Conservation (phyloP, 2,888 invertebrate genomes). For the Pollenia angustigena region DNA sequence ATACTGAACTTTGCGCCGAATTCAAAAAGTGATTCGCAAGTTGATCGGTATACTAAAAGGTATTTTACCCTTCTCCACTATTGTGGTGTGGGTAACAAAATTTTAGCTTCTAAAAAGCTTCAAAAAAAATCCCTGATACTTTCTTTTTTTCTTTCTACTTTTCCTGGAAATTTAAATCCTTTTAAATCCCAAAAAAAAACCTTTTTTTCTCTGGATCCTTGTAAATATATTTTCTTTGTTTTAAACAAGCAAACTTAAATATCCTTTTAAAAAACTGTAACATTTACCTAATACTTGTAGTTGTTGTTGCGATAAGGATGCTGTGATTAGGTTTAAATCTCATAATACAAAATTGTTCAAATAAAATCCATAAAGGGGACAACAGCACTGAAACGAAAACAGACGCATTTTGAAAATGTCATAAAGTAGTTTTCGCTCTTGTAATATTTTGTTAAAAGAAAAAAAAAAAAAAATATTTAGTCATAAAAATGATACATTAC, state of each 20-base stretch:
- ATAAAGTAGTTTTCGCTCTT: slow-evolving; percentile 16
- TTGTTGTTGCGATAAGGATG: not conserved
- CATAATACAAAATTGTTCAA: not conserved
- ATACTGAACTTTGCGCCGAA: too few species aligned
- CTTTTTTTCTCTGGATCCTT: not conserved
- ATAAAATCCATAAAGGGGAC: not conserved
- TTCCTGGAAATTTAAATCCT: too few species aligned
- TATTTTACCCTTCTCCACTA: too few species aligned
- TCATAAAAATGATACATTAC: slow-evolving; percentile 31
- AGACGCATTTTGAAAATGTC: slow-evolving; percentile 24
- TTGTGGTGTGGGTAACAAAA: too few species aligned
- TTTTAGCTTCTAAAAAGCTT: too few species aligned
- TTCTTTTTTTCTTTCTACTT: too few species aligned
- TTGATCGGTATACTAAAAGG: too few species aligned
- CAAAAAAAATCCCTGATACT: too few species aligned
- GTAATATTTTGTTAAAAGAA: not conserved
- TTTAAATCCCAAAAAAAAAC: too few species aligned
- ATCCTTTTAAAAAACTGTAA: not conserved
- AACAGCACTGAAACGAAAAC: not conserved
- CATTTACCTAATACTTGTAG: not conserved
- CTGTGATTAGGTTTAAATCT: slow-evolving; percentile 10
- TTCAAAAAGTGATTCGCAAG: too few species aligned
- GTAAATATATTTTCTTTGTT: not conserved
- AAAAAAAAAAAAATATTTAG: slow-evolving; percentile 12
- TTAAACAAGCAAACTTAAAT: not conserved